Conservation (phyloP, 2,113 vertebrate species). For the Pterocles burchelli region DNA sequence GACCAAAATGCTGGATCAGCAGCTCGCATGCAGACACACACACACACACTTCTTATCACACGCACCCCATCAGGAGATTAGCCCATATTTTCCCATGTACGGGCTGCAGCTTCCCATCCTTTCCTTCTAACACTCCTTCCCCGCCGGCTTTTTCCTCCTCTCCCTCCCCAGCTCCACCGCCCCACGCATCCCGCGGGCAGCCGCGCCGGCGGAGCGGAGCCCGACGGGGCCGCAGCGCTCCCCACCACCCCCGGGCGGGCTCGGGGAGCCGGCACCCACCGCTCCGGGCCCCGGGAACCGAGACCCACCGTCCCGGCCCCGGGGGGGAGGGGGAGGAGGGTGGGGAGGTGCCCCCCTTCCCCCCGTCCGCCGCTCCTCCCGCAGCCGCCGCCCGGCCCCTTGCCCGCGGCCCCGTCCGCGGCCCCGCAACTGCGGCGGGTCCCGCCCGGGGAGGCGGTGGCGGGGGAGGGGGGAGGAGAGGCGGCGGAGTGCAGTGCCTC, state of each 20-base stretch:
- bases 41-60: background rate
- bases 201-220: background rate
- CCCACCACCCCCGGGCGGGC: background rate
- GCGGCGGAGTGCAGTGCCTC: background rate
- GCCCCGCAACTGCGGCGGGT: background rate
- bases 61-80: background rate
- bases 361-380: background rate
- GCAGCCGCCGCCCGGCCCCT: background rate
- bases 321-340: background rate
- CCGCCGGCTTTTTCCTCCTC: background rate
- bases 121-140: background rate
- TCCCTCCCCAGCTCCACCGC: background rate
- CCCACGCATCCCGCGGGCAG: background rate
- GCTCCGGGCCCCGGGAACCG: background rate
- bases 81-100: background rate
- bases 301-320: background rate
- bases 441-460: constrained; percentile 19
- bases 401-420: background rate
- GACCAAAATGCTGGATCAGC: constrained; percentile 42
- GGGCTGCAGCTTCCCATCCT: background rate
- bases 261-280: background rate
- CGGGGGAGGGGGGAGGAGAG: background rate
- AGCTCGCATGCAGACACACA: background rate
- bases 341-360: background rate
- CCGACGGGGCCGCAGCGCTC: background rate